Conservation (phyloP, 2,888 invertebrate genomes). For the Cantharis nigra region DNA sequence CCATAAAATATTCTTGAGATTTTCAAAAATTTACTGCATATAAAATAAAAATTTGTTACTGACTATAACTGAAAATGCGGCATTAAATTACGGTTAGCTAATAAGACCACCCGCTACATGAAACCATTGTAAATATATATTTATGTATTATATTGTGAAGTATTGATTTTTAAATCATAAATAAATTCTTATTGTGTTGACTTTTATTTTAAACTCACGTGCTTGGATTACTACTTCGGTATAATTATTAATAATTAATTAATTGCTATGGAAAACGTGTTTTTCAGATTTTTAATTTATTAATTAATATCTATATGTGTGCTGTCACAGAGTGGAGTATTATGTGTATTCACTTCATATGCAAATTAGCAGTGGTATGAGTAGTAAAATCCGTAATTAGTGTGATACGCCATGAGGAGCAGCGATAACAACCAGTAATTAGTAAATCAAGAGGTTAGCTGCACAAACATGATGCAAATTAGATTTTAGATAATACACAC, state of each 20-base stretch:
- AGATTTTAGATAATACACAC: constrained; percentile 17
- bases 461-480: constrained; percentile 33
- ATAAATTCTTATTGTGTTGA: neutral
- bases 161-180: neutral
- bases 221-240: neutral
- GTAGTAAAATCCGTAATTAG: constrained; percentile 33
- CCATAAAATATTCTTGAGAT: neutral
- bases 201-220: neutral
- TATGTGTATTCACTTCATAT: constrained; percentile 28
- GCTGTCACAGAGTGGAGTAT: constrained; percentile 19
- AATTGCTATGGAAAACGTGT: neutral
- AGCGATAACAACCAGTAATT: constrained; percentile 34
- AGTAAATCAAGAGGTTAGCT: constrained; percentile 34
- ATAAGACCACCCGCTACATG: neutral
- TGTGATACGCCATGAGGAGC: constrained; percentile 29
- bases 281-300: constrained; percentile 8
- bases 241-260: neutral
- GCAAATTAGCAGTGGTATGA: constrained; percentile 22
- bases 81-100: neutral
- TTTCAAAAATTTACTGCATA: neutral
- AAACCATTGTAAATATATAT: neutral
- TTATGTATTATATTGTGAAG: neutral
- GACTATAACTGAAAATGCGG: neutral
- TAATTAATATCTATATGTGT: constrained; percentile 13
- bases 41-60: neutral